Evolutionary conservation across 2,888 invertebrate species (phyloP).

Genomic region (Steinernema scapterisci): DNA sequence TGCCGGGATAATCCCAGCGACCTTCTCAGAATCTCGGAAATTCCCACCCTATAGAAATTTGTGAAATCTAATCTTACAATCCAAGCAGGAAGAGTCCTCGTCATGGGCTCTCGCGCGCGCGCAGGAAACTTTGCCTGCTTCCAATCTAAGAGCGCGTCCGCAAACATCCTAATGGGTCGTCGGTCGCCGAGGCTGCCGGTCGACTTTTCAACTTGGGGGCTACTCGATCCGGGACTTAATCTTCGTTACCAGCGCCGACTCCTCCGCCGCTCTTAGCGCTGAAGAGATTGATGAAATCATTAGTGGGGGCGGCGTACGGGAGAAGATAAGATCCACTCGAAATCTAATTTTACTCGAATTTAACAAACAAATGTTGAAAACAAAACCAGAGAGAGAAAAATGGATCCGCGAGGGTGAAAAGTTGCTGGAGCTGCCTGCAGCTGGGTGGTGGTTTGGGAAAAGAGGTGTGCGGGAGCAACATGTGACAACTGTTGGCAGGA

Average conservation of each 20-base stretch:
- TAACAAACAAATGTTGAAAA: too few relatives aligned
- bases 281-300: too few relatives aligned
- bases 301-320: too few relatives aligned
- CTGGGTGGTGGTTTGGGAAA: background rate
- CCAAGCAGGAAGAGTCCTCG: background rate
- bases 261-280: too few relatives aligned
- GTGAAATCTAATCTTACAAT: background rate
- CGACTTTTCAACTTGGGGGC: background rate
- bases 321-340: too few relatives aligned
- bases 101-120: background rate
- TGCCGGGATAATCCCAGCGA: background rate
- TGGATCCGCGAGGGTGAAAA: too few relatives aligned
- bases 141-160: background rate
- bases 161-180: background rate
- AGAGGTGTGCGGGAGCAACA: background rate
- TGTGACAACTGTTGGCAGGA: slow-evolving; percentile 27
- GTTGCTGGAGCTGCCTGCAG: too few relatives aligned
- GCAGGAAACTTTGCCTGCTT: background rate
- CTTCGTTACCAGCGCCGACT: too few relatives aligned
- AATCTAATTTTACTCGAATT: too few relatives aligned
- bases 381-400: too few relatives aligned
- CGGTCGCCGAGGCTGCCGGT: background rate
- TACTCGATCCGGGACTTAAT: too few relatives aligned
- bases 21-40: background rate
- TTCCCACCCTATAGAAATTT: background rate